phyloP scores from a whole-genome alignment of 2,113 vertebrate species.

The Cynoglossus semilaevis region DNA sequence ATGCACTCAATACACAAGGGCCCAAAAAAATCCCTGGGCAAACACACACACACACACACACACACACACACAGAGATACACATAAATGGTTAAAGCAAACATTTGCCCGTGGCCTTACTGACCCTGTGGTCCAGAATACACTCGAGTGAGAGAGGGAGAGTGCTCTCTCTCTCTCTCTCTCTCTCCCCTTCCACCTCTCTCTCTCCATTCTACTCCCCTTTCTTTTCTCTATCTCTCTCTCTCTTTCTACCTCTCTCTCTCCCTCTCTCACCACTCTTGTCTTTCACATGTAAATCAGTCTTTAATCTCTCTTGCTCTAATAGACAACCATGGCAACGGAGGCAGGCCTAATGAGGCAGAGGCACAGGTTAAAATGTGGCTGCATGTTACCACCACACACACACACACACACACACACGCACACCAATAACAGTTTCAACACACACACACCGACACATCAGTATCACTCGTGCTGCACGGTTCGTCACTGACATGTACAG shows the following conservation, averaged over 20 bases:
- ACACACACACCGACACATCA: background rate
- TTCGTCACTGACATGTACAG: background rate
- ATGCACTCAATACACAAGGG: background rate
- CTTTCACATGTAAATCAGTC: constrained; percentile 77
- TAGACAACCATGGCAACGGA: constrained; percentile 76
- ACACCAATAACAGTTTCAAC: background rate
- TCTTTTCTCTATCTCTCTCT: too few relatives aligned
- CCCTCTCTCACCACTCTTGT: constrained; percentile 42
- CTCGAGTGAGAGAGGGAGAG: constrained; percentile 33
- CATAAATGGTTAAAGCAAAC: constrained; percentile 40
- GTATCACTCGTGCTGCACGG: background rate
- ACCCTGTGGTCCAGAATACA: constrained; percentile 49
- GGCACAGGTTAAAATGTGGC: constrained; percentile 68
- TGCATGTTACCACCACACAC: constrained; percentile 41
- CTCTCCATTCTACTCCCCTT: too few relatives aligned
- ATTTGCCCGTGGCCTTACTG: constrained; percentile 45
- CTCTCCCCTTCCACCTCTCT: constrained; percentile 27
- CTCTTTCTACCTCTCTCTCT: constrained; percentile 24
- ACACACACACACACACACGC: constrained; percentile 19
- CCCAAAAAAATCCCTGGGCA: background rate
- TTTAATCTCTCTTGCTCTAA: constrained; percentile 73
- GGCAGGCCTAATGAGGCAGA: constrained; percentile 72
- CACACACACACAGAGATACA: background rate
- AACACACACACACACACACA: background rate
- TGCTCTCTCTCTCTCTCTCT: background rate